Conservation (phyloP, 2,888 invertebrate species). For the Trissolcus japonicus region DNA sequence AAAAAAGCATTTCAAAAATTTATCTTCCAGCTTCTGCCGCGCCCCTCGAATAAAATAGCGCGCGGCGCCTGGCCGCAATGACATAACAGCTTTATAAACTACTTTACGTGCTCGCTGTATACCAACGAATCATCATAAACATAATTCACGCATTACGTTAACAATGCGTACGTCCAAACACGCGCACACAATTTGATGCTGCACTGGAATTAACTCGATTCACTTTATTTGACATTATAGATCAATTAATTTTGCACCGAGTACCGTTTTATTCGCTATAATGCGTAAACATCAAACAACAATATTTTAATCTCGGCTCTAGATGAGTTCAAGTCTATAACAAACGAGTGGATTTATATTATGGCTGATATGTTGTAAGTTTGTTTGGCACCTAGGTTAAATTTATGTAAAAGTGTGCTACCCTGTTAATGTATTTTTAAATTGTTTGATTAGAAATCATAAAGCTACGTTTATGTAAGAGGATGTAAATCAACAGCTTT, state of each 20-base stretch:
- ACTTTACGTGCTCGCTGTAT: conserved; percentile 5
- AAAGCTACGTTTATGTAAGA: no score
- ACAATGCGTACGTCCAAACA: conserved; percentile 8
- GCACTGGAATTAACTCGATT: conserved; percentile 24
- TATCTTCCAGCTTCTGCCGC: neutral
- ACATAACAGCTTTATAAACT: conserved; percentile 19
- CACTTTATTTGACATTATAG: conserved; percentile 24
- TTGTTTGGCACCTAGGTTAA: neutral
- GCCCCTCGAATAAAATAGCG: conserved; percentile 5
- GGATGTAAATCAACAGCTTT: conserved; percentile 7
- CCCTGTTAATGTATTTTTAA: no score
- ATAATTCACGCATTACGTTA: conserved; percentile 23
- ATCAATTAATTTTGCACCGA: conserved; percentile 21
- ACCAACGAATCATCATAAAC: conserved; percentile 19
- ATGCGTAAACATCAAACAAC: neutral
- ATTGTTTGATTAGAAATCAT: no score
- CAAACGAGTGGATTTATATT: no score
- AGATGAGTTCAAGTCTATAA: no score
- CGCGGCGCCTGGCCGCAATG: neutral
- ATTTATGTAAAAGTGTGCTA: neutral
- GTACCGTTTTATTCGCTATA: no score
- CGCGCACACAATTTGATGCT: conserved; percentile 6
- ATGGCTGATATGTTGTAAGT: no score
- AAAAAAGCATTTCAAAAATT: conserved; percentile 4
- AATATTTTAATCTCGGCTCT: conserved; percentile 13